Evolutionary conservation across 2,797 vertebrate species (phyloP).

Genomic region (Australoheros facetus): DNA sequence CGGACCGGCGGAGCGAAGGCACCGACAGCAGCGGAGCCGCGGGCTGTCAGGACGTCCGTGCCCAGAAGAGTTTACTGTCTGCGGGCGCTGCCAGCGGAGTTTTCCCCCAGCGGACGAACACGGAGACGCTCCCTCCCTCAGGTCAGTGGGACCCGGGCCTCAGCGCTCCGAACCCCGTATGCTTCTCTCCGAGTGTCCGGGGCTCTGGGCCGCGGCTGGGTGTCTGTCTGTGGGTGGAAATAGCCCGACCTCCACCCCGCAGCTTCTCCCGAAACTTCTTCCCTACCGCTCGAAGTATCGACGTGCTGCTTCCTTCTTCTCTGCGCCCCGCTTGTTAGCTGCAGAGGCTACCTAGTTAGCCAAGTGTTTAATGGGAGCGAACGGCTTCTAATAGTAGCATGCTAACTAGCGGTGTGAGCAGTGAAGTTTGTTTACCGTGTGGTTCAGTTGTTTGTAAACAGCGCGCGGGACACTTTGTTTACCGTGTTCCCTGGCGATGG

Average conservation of each 20-base stretch:
- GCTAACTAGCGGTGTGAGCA: slow-evolving; percentile 28
- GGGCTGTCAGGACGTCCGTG: neutral
- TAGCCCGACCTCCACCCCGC: neutral
- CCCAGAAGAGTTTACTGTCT: neutral
- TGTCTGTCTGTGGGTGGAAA: neutral
- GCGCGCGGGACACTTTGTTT: neutral
- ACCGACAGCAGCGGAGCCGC: neutral
- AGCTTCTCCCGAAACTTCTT: neutral
- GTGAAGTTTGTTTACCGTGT: neutral
- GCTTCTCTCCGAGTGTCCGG: neutral
- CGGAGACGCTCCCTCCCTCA: slow-evolving; percentile 19
- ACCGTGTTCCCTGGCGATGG: neutral
- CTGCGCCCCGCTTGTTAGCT: neutral
- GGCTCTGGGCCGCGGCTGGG: neutral
- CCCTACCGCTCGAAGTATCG: neutral
- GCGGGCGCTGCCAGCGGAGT: neutral
- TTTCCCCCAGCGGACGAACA: neutral
- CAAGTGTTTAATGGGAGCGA: slow-evolving; percentile 16
- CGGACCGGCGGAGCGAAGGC: fast-evolving
- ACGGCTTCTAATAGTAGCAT: slow-evolving; percentile 24
- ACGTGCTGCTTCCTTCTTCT: neutral
- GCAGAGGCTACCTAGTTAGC: slow-evolving; percentile 28
- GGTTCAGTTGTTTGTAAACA: neutral
- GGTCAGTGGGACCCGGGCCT: slow-evolving; percentile 40
- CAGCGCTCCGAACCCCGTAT: no score